Evolutionary conservation across 2,888 invertebrate genomes (phyloP), one percentile per base, ranked within the genome.

Genomic region (Neoscelio sp.): DNA sequence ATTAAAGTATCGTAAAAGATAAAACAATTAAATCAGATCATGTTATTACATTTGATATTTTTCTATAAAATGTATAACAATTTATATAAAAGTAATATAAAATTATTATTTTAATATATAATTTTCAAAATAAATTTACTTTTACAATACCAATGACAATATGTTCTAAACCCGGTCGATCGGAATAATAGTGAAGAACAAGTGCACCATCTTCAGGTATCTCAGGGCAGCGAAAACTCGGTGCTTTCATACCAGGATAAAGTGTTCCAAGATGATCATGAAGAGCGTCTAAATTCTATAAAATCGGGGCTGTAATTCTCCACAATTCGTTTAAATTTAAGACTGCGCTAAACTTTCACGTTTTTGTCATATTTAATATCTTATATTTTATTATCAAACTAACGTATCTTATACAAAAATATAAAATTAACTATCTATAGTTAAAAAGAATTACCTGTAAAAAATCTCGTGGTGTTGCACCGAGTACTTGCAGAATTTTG

Each of bases 91-190:
- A n/a, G n/a, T n/a, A n/a, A n/a, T n/a, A n/a, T n/a, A n/a, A n/a
- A n/a, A n/a, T n/a, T n/a, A n/a, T n/a, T n/a, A n/a, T n/a, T n/a
- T n/a, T n/a, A n/a, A n/a, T n/a, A n/a, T n/a, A n/a, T n/a, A n/a
- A n/a, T n/a, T n/a, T n/a, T n/a, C n/a, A n/a, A 6, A 23, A 6
- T 6, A 23, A 18, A 10, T 17, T 65, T 91, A 97, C 97, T 94
- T 98, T 97, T 1, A 99, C 98, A 83, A 98, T 98, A 20, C 99
- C 99, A 88, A 98, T 98, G 77, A 99, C 98, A 87, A 99, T 98
- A 86, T 97, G 96, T 89, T 99, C 98, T 83, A 99, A 92, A 2
- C 98, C 97, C 2, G 97, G 96, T 80, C 98, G 94, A 84, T 98
- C 98, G 0, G 98, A 98, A 91, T 99, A 99, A 91, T 99, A 99